A percentile compares a stretch with the other conserved stretches of the same genome.
These are phyloP conservation scores for Xylophagus ater DNA, from an alignment of 2,888 invertebrate genomes.

Conservation along the genomic window DNA sequence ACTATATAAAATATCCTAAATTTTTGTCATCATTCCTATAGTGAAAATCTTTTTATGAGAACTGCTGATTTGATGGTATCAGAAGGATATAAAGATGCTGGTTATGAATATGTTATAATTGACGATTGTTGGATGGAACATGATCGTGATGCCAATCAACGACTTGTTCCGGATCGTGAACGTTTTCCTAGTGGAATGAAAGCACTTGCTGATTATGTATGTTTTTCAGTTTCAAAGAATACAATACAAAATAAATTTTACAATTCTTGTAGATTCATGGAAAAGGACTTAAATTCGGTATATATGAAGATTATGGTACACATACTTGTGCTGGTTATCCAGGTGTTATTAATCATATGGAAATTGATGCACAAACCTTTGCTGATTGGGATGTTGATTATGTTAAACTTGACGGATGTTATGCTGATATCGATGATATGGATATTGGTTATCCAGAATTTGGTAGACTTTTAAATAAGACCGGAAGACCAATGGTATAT, in stretches of 20 bases:
- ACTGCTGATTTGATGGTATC: slow-evolving; percentile 50
- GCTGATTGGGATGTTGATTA: slow-evolving; percentile 72
- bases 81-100: slow-evolving; percentile 58
- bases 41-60: slow-evolving; percentile 50
- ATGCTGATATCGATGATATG: slow-evolving; percentile 49
- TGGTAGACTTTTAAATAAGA: slow-evolving; percentile 54
- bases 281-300: slow-evolving; percentile 62
- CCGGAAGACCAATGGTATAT: slow-evolving; percentile 66
- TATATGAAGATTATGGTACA: slow-evolving; percentile 69
- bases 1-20: background rate
- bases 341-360: slow-evolving; percentile 52
- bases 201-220: slow-evolving; percentile 58
- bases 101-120: slow-evolving; percentile 62
- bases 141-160: slow-evolving; percentile 45
- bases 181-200: slow-evolving; percentile 67
- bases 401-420: slow-evolving; percentile 70
- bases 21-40: slow-evolving; percentile 24
- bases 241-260: background rate
- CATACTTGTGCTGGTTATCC: slow-evolving; percentile 69
- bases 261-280: slow-evolving; percentile 51
- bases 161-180: slow-evolving; percentile 50
- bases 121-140: slow-evolving; percentile 69
- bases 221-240: slow-evolving; percentile 29
- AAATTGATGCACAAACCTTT: slow-evolving; percentile 59
- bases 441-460: slow-evolving; percentile 58